These are phyloP conservation scores for Tetraodon nigroviridis DNA, from an alignment of 2,113 vertebrate genomes.

Conservation along the genomic window DNA sequence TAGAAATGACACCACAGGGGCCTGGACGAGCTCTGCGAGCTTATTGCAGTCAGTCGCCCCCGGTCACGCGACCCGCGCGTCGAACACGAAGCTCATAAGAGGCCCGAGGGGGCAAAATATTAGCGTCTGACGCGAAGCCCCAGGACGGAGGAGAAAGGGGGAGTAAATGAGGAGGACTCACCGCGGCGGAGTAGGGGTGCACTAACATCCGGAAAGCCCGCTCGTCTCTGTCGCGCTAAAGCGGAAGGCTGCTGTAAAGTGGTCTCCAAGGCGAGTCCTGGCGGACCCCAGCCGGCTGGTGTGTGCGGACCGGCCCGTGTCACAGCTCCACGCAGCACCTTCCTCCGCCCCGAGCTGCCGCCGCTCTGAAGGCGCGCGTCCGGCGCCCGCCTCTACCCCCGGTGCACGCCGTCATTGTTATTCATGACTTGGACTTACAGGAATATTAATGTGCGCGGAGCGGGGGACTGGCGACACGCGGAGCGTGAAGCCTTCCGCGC, in stretches of 20 bases:
- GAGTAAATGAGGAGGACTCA: slow-evolving; percentile 72
- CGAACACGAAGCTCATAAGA: slow-evolving; percentile 14
- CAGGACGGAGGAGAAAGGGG: not conserved
- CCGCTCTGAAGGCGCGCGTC: slow-evolving; percentile 82
- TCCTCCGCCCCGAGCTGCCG: slow-evolving; percentile 85
- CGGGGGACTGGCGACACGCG: slow-evolving; percentile 88
- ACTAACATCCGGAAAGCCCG: slow-evolving; percentile 90
- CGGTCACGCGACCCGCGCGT: slow-evolving; percentile 24
- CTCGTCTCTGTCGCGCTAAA: slow-evolving; percentile 66
- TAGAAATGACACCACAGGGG: slow-evolving; percentile 19
- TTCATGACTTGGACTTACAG: slow-evolving; percentile 99
- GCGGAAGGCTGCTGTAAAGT: slow-evolving; percentile 41
- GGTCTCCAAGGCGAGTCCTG: slow-evolving; percentile 56
- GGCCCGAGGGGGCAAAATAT: slow-evolving; percentile 26
- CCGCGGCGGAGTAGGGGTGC: slow-evolving; percentile 97
- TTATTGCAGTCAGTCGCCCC: slow-evolving; percentile 14
- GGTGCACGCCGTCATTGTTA: slow-evolving; percentile 96
- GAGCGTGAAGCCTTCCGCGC: slow-evolving; percentile 91
- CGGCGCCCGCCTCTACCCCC: slow-evolving; percentile 86
- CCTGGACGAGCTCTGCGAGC: slow-evolving; percentile 1
- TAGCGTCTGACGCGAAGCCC: no score
- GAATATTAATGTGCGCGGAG: slow-evolving; percentile 84
- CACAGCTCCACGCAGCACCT: slow-evolving; percentile 71
- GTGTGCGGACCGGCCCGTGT: slow-evolving; percentile 39
- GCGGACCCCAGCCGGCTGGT: slow-evolving; percentile 38